These are phyloP conservation scores for Drosophila borealis DNA, from an alignment of 2,888 invertebrate genomes.

Conservation along the genomic window DNA sequence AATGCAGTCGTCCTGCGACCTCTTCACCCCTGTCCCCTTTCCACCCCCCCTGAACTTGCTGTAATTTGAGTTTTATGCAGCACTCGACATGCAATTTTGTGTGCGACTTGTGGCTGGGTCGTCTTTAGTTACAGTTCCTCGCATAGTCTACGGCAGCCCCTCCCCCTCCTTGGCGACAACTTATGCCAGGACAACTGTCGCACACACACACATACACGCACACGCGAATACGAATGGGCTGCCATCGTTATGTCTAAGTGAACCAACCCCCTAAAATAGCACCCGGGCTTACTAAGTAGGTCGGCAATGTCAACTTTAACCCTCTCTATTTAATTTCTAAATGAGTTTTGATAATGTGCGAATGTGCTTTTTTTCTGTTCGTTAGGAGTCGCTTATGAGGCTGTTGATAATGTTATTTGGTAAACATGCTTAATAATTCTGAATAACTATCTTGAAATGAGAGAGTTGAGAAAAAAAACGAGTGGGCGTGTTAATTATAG, in stretches of 20 bases:
- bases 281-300: conserved; percentile 50
- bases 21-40: background rate
- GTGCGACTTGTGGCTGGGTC: conserved; percentile 40
- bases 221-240: conserved; percentile 11
- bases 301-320: conserved; percentile 32
- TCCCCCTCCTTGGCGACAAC: conserved; percentile 11
- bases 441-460: background rate
- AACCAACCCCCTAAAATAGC: background rate
- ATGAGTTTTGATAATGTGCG: conserved; percentile 38
- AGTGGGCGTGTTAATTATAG: background rate
- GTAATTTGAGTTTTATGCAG: conserved; percentile 73
- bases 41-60: conserved; percentile 46
- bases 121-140: conserved; percentile 63
- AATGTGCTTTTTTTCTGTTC: background rate
- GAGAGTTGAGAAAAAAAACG: too few species aligned
- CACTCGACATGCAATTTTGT: conserved; percentile 73
- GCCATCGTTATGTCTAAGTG: conserved; percentile 54
- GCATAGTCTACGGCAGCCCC: too few species aligned
- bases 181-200: conserved; percentile 38
- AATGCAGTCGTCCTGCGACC: conserved; percentile 21
- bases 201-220: conserved; percentile 9
- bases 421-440: background rate
- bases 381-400: background rate
- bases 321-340: conserved; percentile 42
- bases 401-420: background rate